A percentile compares a stretch with the other conserved stretches of the same genome.
These are phyloP conservation scores for Gallirallus australis DNA, from an alignment of 2,797 vertebrate species.

Conservation along the genomic window DNA sequence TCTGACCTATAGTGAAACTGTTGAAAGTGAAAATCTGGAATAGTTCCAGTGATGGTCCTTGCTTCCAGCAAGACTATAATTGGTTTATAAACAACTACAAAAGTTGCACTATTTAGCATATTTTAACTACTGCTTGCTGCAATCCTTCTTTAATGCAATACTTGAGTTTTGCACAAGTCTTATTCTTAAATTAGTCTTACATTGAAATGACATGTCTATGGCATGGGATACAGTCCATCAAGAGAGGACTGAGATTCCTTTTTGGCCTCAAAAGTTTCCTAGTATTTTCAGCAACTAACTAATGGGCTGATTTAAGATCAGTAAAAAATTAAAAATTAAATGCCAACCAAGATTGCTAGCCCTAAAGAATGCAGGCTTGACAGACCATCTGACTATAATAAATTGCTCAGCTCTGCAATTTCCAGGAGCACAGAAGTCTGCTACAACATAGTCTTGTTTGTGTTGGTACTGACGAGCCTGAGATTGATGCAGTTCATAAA, in stretches of 20 bases:
- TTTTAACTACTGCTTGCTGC: not conserved
- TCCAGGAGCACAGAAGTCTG: not conserved
- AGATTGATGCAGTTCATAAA: constrained; percentile 62
- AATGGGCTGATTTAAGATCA: not conserved
- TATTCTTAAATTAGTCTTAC: not conserved
- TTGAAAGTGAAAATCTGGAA: constrained; percentile 15
- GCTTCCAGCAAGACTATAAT: constrained; percentile 5
- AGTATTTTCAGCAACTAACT: not conserved
- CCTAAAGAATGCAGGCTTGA: not conserved
- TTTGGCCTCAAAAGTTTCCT: not conserved
- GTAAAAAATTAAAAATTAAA: not conserved
- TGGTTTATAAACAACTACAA: constrained; percentile 10
- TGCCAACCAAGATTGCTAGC: not conserved
- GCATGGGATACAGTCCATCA: not conserved
- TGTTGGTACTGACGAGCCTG: not conserved
- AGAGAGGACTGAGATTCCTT: not conserved
- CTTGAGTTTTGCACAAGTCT: not conserved
- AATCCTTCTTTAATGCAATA: not conserved
- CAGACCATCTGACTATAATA: not conserved
- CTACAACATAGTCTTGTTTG: not conserved
- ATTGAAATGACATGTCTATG: not conserved
- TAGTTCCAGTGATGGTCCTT: not conserved
- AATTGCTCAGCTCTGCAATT: constrained; percentile 15
- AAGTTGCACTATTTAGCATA: not conserved
- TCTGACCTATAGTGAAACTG: constrained; percentile 46